A percentile compares a stretch with the other conserved stretches of the same genome.
These are phyloP conservation scores for Pedetes capensis DNA, from an alignment of 2,113 vertebrate genomes.

Conservation along the genomic window DNA sequence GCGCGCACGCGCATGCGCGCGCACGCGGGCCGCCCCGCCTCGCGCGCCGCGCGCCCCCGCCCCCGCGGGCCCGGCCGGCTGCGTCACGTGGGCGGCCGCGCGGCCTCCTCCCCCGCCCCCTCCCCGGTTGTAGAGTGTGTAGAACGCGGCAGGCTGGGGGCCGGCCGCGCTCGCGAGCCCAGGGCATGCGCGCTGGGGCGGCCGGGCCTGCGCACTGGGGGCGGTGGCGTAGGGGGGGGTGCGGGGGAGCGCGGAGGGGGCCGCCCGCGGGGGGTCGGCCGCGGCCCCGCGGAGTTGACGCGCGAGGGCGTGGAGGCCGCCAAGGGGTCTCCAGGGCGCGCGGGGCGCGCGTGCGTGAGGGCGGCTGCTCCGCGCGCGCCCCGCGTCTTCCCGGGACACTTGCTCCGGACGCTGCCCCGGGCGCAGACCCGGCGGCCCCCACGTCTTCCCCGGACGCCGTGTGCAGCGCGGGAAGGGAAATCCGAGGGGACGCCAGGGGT, in stretches of 20 bases:
- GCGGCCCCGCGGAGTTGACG: background rate
- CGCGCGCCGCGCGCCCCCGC: conserved; percentile 50
- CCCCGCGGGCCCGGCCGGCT: conserved; percentile 50
- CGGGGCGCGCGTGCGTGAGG: background rate
- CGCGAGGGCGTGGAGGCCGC: background rate
- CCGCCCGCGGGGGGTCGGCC: background rate
- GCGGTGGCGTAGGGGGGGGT: background rate
- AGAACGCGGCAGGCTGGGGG: conserved; percentile 72
- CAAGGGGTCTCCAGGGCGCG: background rate
- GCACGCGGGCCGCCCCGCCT: conserved; percentile 29
- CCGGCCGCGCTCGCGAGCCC: conserved; percentile 75
- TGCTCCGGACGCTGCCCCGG: background rate
- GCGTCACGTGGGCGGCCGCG: conserved; percentile 75
- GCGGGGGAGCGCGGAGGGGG: background rate
- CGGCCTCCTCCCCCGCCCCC: conserved; percentile 63
- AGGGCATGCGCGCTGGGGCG: conserved; percentile 80
- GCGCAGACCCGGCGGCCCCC: too few relatives aligned
- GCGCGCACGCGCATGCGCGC: background rate
- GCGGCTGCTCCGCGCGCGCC: background rate
- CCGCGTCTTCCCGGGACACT: background rate
- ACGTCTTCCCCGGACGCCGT: too few relatives aligned
- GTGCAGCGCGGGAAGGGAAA: too few relatives aligned
- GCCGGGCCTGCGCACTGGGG: conserved; percentile 72
- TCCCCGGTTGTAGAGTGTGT: conserved; percentile 72
- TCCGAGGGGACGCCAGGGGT: background rate